Evolutionary conservation across 2,888 invertebrate genomes (phyloP), one percentile per base, ranked within the genome.

Genomic region (Chrysolina haemoptera): DNA sequence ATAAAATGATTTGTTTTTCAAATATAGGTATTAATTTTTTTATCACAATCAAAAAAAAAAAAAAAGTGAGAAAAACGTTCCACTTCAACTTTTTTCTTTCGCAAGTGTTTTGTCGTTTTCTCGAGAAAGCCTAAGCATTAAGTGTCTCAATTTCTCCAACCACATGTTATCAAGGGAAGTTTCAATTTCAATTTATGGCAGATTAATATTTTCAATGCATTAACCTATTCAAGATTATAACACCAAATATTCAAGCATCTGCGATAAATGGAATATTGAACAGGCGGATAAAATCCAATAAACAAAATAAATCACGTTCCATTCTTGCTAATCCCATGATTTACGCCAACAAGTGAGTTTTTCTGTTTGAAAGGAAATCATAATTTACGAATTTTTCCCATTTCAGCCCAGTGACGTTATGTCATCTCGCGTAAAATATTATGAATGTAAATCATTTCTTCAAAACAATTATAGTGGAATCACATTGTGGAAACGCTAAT

Each of bases 381-480:
- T 76, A 74, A 74, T 76, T 73, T 67, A 63, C 53, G 62, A 64
- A 59, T 68, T 74, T 76, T 76, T 74, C 70, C 73, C 75, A 75
- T 69, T 73, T 73, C 71, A 74, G 48, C 63, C 65, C 67, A 68
- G 68, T 75, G 72, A 75, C 73, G 70, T 66, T 63, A 27, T 63
- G 74, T 75, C 73, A 77, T 70, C 72, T 62, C 74, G 65, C 71
- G 68, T 75, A 72, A 75, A 73, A 75, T 70, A 74, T 73, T 75
- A 75, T 71, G 73, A 73, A 73, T 77, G 75, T 75, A 75, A 75
- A 77, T 77, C 75, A 75, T 71, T 68, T 73, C 70, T 76, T 75
- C 71, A 68, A 74, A 80, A 78, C 75, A 78, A 79, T 79, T 78
- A 78, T 75, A 70, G 70, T 71, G 68, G 65, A 62, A 62, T 70